Base-by-base conservation (phyloP, 2,888 invertebrate species). In the Drosophila prolongata region DNA sequence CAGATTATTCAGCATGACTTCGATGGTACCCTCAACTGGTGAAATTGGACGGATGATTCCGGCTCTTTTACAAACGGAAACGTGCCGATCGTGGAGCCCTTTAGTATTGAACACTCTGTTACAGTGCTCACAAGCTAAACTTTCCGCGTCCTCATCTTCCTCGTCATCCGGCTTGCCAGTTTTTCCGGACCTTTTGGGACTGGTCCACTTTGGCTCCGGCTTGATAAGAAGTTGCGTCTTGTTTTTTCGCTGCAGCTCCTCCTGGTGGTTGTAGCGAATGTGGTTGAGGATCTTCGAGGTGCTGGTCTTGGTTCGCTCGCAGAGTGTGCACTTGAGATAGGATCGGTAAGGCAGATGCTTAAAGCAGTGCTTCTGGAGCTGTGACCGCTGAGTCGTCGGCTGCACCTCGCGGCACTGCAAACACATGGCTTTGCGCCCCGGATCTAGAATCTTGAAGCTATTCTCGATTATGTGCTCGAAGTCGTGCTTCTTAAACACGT, bases 271-370 rank as follows among this genome's bases (percentile, higher is more conserved):
- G 59, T 83, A 76, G n/a, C 89, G 80, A 52, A 90, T 78, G 59
- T 90, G 90, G 54, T 89, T 85, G 30, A 81, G 66, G 71, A 90
- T 90, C 72, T 90, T 90, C 0, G 85, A 78, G 69, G 89, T 91
- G 59, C 88, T 91, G 0, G 90, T 90, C 68, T 91, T 90, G 1
- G 91, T 87, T 19, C 89, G 90, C 0, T 75, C 65, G 37, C 90
- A 90, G 9, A 91, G 43, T 0, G 74, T 75, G 35, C 90, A 90
- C 62, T 91, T 91, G 0, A 90, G 67, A 52, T 90, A 90, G 1
- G 90, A 86, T 6, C 89, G 90, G 66, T 77, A 91, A 6, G 91
- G 90, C 60, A 91, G 74, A 57, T 90, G 90, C 42, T 83, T 89
- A 27, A 90, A 90, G 53, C 82, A 90, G 77, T 90, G 90, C 43